Conservation (phyloP, 2,113 vertebrate species). For the Actinemys pallida region DNA sequence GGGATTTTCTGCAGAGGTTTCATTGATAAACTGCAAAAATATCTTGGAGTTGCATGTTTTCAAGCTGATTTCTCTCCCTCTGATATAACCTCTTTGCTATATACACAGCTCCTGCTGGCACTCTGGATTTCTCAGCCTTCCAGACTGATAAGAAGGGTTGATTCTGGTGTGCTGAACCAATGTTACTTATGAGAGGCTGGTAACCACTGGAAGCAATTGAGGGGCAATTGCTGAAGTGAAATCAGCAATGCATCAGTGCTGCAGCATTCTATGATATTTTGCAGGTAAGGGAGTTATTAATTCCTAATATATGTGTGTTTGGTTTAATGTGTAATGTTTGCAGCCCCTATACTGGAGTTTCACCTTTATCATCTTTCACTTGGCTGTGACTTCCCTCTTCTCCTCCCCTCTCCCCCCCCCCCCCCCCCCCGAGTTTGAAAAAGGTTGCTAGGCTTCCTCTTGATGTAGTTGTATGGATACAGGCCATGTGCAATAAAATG, state of each 20-base stretch:
- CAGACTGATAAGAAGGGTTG: background rate
- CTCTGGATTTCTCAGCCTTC: background rate
- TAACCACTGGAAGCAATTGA: background rate
- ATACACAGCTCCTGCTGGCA: background rate
- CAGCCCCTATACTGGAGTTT: background rate
- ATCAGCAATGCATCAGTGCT: background rate
- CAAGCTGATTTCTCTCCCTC: background rate
- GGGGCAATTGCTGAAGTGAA: background rate
- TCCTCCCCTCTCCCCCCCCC: too few relatives aligned
- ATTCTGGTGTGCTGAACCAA: background rate
- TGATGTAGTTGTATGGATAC: background rate
- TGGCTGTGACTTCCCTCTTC: background rate
- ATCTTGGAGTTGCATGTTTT: background rate
- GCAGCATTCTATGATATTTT: background rate
- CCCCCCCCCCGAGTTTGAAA: fast-evolving
- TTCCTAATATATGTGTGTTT: background rate
- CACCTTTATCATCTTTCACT: background rate
- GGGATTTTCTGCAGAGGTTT: slow-evolving; percentile 21
- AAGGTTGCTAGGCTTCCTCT: background rate
- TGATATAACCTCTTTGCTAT: background rate
- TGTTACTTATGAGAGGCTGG: background rate
- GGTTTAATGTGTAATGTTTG: background rate
- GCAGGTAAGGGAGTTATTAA: background rate
- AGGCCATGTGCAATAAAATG: background rate
- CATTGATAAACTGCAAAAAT: background rate